Base-by-base conservation (phyloP, 92 coral and sea anemone genomes). In the Bergia puertoricense region DNA sequence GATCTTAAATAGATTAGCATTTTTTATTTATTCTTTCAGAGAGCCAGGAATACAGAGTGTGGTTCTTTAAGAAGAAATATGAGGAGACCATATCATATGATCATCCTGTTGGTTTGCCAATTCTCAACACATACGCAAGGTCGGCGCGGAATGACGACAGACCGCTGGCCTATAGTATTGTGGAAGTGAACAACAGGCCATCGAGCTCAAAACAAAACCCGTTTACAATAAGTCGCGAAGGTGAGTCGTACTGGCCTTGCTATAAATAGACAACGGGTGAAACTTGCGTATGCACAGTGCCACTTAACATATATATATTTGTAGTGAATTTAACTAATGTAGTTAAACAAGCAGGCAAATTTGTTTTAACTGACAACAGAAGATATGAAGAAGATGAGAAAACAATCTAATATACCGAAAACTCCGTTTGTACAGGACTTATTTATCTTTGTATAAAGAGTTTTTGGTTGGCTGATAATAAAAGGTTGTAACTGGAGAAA, bases 21-120 rank as follows among this genome's bases (percentile, higher is more conserved):
- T 7, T 54, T 50, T 59, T 8, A 6, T 56, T 50, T 85, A 36
- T 74, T 86, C 50, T 87, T 68, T 1, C 86, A 92, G 94, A 88
- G 85, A 81, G 81, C 62, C 91, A 85, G 43, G 89, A 54, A 68
- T 86, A 89, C 73, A 72, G 88, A 8, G 85, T 97, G 48, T 88
- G 88, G 50, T 97, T 97, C 85, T 65, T 85, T 74, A 92, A 91
- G 86, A 89, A 85, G 72, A 79, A 92, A 39, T 95, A 97, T 65
- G 82, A 88, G 50, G 87, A 88, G 1, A 85, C 97, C 16, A 91
- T 95, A 14, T 84, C 93, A 1, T 43, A 74, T 1, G 76, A 78
- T 13, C 86, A 93, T 50, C 91, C 91, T 5, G 88, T 86, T 8
- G 95, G 93, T 16, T 85, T 90, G 37, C 80, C 79, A 62, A 74